Evolutionary conservation across 2,888 invertebrate genomes (phyloP).

Genomic region (Portevinia maculata): DNA sequence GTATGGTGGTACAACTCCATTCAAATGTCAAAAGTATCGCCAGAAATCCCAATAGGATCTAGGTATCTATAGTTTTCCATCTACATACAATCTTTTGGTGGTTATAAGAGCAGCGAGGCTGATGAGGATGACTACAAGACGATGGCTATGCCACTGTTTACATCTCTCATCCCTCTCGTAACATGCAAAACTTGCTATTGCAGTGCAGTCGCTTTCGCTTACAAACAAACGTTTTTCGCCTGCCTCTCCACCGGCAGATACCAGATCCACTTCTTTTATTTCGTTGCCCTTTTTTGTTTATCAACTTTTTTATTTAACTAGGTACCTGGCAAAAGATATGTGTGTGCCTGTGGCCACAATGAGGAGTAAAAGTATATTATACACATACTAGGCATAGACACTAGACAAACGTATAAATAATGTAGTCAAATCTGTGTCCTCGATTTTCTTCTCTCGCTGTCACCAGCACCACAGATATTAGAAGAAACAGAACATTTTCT

Average conservation of each 20-base stretch:
- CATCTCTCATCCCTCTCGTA: conserved; percentile 51
- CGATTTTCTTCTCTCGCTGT: background rate
- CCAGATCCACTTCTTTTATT: conserved; percentile 9
- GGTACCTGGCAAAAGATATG: conserved; percentile 62
- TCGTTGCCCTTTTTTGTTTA: conserved; percentile 32
- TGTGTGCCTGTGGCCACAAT: conserved; percentile 11
- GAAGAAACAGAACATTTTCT: background rate
- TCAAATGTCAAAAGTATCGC: conserved; percentile 68
- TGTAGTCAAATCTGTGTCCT: conserved; percentile 19
- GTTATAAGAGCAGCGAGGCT: background rate
- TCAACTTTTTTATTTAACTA: conserved; percentile 11
- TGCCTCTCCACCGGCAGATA: conserved; percentile 12
- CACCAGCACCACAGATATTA: background rate
- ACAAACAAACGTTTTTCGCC: conserved; percentile 46
- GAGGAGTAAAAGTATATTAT: background rate
- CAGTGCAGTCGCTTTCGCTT: conserved; percentile 5
- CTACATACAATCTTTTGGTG: conserved; percentile 22
- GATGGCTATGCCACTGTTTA: conserved; percentile 42
- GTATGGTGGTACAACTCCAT: conserved; percentile 51
- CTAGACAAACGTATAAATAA: conserved; percentile 1
- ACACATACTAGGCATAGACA: background rate
- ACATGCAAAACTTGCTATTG: conserved; percentile 59
- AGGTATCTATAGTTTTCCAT: conserved; percentile 45
- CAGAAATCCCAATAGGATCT: conserved; percentile 60
- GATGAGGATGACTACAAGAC: conserved; percentile 8